Evolutionary conservation across 2,888 invertebrate genomes (phyloP), one percentile per base, ranked within the genome.

Genomic region (Taphrorychus bicolor): DNA sequence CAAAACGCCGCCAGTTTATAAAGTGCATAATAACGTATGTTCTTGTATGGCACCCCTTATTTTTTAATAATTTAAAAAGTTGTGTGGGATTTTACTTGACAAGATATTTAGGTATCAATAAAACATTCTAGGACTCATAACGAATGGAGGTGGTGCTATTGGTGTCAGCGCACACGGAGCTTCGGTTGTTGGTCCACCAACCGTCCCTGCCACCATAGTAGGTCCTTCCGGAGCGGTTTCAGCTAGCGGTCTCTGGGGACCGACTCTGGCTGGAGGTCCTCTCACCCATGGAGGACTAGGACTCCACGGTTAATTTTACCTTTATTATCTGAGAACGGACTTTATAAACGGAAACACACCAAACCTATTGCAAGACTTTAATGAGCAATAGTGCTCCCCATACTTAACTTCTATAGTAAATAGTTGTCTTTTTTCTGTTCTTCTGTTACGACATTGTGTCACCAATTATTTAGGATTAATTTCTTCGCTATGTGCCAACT

Each of bases 151-250:
- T 57, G 69, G 69, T 22, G 21, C 57, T 17, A 57, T 67, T 19
- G 60, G 57, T 5, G 57, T 67, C 11, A 67, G 67, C 48, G 67
- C 41, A 17, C 62, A 62, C 48, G 67, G 67, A 18, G 67, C 69
- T 32, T 24, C 51, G 0, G 58, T 69, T 23, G 24, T 32, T 0
- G 69, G 69, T 45, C 69, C 69, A 4, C 69, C 69, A 24, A 65
- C 69, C 17, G 65, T 53, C 14, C 58, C 69, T 7, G 65, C 64
- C 2, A 21, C 57, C 5, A 48, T 69, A 9, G 23, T 48, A 48
- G 69, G 69, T 14, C 69, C 69, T 22, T 54, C 69, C 45, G 69
- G 69, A 53, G 60, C 65, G 16, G 49, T 69, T 19, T 56, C 59
- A 51, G 69, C 69, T 19, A 52, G 18, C 9, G 65, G 65, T 24